phyloP scores from a whole-genome alignment of 2,888 invertebrate species.

The Meghimatium bilineatum region DNA sequence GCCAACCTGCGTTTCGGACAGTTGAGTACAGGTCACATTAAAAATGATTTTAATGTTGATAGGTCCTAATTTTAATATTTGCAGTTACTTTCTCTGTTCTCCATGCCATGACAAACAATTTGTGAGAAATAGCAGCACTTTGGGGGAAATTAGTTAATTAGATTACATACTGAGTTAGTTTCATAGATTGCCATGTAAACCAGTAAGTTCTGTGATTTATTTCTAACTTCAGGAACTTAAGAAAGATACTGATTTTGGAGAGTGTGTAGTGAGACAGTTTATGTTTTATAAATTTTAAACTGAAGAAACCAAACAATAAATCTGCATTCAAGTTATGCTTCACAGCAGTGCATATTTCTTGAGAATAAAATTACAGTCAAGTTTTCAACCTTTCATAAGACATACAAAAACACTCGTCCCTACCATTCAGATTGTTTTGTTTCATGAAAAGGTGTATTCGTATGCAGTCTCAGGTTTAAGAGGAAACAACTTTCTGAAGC shows the following conservation, averaged over 20 bases:
- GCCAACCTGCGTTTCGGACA: too few relatives aligned
- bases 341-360: neutral
- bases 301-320: neutral
- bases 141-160: too few relatives aligned
- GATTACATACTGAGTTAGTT: slow-evolving; percentile 53
- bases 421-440: neutral
- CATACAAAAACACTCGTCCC: neutral
- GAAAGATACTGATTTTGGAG: neutral
- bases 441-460: slow-evolving; percentile 2
- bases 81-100: too few relatives aligned
- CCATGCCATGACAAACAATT: too few relatives aligned
- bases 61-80: too few relatives aligned
- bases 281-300: neutral
- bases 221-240: neutral
- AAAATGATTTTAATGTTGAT: too few relatives aligned
- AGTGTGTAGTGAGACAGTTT: neutral
- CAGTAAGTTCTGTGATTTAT: slow-evolving; percentile 60
- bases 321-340: neutral
- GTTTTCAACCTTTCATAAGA: neutral
- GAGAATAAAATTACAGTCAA: neutral
- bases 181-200: slow-evolving; percentile 72
- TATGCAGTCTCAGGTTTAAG: neutral
- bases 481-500: neutral
- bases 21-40: too few relatives aligned
- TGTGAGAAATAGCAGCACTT: too few relatives aligned